phyloP scores from a whole-genome alignment of 2,113 vertebrate species.

The Gallinago undulata region DNA sequence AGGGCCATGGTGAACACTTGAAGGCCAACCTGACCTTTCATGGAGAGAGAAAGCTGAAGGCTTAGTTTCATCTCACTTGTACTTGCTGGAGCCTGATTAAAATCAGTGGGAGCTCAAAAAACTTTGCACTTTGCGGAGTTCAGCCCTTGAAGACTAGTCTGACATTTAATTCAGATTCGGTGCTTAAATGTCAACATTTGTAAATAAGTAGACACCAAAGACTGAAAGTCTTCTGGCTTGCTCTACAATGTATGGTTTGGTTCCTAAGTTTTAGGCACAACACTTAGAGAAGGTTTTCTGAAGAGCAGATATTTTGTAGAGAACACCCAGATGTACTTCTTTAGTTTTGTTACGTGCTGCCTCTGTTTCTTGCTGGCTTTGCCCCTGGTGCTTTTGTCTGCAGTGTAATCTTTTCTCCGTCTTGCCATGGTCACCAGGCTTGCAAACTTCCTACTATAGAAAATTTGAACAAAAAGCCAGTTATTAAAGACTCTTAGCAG shows the following conservation, averaged over 20 bases:
- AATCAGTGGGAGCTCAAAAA: constrained; percentile 34
- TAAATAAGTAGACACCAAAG: constrained; percentile 11
- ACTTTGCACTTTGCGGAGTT: neutral
- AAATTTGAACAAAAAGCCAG: constrained; percentile 16
- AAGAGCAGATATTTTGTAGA: neutral
- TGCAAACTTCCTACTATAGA: constrained; percentile 32
- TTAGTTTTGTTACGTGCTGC: neutral
- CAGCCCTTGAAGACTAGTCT: constrained; percentile 23
- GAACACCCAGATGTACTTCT: neutral
- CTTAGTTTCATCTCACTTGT: constrained; percentile 18
- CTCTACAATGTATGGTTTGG: neutral
- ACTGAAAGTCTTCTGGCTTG: neutral
- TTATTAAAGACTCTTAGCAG: neutral
- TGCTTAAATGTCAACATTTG: constrained; percentile 40
- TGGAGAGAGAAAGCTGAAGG: neutral
- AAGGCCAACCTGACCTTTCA: constrained; percentile 40
- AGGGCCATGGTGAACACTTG: neutral
- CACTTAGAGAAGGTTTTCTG: neutral
- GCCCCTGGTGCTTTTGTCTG: constrained; percentile 4
- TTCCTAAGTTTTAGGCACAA: neutral
- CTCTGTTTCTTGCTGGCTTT: neutral
- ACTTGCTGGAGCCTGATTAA: constrained; percentile 21
- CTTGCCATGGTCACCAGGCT: constrained; percentile 29
- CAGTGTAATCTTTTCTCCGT: neutral
- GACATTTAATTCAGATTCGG: constrained; percentile 37